Evolutionary conservation across 2,113 vertebrate species (phyloP).

Genomic region (Catharus bicknelli): DNA sequence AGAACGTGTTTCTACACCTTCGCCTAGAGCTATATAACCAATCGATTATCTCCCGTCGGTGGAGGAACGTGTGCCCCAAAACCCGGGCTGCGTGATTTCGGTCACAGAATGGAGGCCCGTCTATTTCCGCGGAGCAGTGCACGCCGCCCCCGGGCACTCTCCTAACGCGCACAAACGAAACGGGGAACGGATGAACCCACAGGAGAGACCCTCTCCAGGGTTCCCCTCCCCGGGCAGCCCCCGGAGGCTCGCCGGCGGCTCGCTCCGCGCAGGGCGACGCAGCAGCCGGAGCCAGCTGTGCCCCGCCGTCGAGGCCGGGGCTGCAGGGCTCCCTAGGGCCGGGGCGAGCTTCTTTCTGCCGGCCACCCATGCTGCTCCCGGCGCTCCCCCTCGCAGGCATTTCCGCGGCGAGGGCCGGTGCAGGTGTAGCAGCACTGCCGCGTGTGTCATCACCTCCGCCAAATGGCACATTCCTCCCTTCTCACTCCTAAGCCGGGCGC

Average conservation of each 20-base stretch:
- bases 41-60: not conserved
- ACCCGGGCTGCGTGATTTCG: not conserved
- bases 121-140: not conserved
- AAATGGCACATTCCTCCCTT: slow-evolving; percentile 60
- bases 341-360: not conserved
- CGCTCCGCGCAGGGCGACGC: not conserved
- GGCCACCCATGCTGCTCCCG: slow-evolving; percentile 82
- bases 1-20: not conserved
- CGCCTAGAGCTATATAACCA: not conserved
- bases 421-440: slow-evolving; percentile 86
- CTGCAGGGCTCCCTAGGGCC: not conserved
- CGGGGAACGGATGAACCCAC: not conserved
- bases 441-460: slow-evolving; percentile 86
- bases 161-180: not conserved
- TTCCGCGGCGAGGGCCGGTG: slow-evolving; percentile 73
- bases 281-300: slow-evolving; percentile 23
- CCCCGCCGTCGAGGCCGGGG: not conserved
- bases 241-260: too few relatives aligned
- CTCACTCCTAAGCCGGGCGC: not conserved
- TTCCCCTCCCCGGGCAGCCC: not conserved
- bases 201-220: not conserved
- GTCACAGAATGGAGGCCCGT: not conserved
- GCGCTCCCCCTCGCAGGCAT: slow-evolving; percentile 58
- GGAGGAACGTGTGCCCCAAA: not conserved
- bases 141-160: not conserved